These are phyloP conservation scores for Indri indri DNA, from an alignment of 2,113 vertebrate species.

Conservation along the genomic window DNA sequence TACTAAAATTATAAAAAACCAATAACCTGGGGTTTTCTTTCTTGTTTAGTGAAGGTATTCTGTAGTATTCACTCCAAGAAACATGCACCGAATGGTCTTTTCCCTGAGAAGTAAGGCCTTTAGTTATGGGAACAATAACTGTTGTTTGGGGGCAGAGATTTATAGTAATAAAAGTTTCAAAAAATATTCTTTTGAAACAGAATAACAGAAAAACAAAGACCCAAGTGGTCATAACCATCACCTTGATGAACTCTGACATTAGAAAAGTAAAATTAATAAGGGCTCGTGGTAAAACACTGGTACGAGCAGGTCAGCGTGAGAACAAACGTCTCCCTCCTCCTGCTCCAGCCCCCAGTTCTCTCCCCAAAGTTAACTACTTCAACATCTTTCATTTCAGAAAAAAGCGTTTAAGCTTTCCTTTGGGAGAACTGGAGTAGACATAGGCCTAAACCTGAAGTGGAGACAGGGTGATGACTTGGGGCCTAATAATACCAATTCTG, in stretches of 20 bases:
- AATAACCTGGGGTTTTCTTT: background rate
- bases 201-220: slow-evolving; percentile 23
- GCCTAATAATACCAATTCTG: background rate
- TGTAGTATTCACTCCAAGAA: background rate
- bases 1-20: slow-evolving; percentile 13
- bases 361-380: background rate
- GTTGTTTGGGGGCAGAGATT: slow-evolving; percentile 18
- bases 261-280: slow-evolving; percentile 17
- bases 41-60: background rate
- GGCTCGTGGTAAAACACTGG: background rate
- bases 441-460: background rate
- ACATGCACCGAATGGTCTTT: background rate
- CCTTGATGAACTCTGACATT: background rate
- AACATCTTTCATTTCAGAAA: slow-evolving; percentile 14
- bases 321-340: background rate
- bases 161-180: background rate
- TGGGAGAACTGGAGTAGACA: background rate
- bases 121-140: slow-evolving; percentile 3
- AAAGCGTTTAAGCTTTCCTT: background rate
- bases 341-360: background rate
- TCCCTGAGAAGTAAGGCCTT: slow-evolving; percentile 5
- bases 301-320: background rate
- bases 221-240: background rate
- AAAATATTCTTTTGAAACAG: slow-evolving; percentile 38
- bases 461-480: background rate